These are phyloP conservation scores for Amblyjoppa fuscipennis DNA, from an alignment of 2,888 invertebrate species.

Conservation along the genomic window DNA sequence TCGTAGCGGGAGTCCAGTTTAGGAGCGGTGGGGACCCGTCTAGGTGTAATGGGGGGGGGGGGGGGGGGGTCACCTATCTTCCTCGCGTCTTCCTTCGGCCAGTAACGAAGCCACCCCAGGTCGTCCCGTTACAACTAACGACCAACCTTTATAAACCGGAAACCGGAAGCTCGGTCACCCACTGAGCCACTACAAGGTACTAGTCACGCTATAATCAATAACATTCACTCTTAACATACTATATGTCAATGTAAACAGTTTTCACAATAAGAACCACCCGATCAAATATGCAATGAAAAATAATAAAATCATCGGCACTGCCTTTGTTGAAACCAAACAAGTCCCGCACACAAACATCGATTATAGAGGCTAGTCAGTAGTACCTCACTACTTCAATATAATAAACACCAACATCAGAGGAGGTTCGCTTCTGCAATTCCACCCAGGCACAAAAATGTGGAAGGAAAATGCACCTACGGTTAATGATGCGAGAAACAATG, in stretches of 20 bases:
- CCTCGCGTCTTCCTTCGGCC: no score
- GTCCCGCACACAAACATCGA: background rate
- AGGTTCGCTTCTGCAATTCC: background rate
- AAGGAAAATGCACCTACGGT: background rate
- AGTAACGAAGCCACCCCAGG: no score
- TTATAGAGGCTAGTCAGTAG: constrained; percentile 7
- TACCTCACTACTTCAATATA: background rate
- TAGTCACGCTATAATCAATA: background rate
- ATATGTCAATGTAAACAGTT: constrained; percentile 7
- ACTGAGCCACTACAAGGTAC: background rate
- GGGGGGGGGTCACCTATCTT: no score
- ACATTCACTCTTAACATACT: background rate
- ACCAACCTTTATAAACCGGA: background rate
- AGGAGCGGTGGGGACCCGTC: no score
- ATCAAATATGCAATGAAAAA: background rate
- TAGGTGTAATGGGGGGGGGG: no score
- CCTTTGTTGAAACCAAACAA: constrained; percentile 14
- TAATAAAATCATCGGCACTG: background rate
- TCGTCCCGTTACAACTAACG: background rate
- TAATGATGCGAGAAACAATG: background rate
- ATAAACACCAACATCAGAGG: constrained; percentile 2
- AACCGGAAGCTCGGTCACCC: background rate
- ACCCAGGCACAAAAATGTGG: background rate
- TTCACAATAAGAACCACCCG: background rate
- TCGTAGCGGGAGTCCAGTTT: no score